phyloP scores from a whole-genome alignment of 1,140 invertebrate genomes.

The Cheumatopsyche charites region DNA sequence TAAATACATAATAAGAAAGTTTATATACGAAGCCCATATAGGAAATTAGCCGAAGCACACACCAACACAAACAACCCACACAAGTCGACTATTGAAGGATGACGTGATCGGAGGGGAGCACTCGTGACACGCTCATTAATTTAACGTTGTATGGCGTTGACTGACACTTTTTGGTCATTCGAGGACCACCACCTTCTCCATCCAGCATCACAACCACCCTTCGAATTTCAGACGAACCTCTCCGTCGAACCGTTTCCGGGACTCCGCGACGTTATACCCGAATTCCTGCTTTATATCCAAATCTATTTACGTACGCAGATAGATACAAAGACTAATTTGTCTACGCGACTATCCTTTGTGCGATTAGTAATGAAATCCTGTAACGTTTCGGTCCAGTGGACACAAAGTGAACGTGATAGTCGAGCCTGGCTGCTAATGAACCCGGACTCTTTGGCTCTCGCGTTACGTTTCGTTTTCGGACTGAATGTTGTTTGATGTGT shows the following conservation, averaged over 20 bases:
- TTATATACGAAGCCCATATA: no score
- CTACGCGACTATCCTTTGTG: slow-evolving; percentile 30
- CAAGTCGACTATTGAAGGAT: not conserved
- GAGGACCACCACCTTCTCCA: not conserved
- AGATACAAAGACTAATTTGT: slow-evolving; percentile 34
- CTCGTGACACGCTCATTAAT: slow-evolving; percentile 26
- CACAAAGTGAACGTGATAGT: slow-evolving; percentile 29
- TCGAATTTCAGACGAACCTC: not conserved
- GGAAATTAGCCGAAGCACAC: no score
- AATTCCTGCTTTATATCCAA: not conserved
- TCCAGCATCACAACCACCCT: not conserved
- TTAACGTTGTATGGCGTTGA: slow-evolving; percentile 10
- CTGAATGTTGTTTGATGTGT: no score
- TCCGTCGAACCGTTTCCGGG: no score
- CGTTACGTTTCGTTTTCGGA: slow-evolving; percentile 8
- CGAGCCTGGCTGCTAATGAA: slow-evolving; percentile 27
- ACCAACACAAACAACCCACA: no score
- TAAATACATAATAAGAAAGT: no score
- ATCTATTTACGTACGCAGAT: not conserved
- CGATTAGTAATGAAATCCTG: slow-evolving; percentile 36
- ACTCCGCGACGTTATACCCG: no score
- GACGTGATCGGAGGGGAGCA: not conserved
- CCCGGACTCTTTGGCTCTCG: slow-evolving; percentile 1
- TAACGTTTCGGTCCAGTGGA: slow-evolving; percentile 30
- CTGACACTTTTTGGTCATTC: slow-evolving; percentile 24